phyloP scores from a whole-genome alignment of 2,888 invertebrate species.

The Labia minor region DNA sequence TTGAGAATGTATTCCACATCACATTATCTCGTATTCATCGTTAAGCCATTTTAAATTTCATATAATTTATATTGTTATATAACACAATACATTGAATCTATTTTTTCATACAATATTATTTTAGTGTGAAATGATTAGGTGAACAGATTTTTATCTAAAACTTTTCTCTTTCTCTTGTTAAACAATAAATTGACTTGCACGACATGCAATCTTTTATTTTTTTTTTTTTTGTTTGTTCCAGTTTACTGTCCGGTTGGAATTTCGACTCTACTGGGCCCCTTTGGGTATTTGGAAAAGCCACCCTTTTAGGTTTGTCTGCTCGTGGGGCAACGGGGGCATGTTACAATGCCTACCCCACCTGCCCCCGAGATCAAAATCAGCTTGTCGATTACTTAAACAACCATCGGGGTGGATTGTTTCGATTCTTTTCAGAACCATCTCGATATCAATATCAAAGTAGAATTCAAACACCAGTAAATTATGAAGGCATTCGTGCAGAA shows the following conservation, averaged over 20 bases:
- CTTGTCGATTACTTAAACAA: conserved; percentile 71
- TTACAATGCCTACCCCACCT: conserved; percentile 55
- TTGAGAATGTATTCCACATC: too few relatives aligned
- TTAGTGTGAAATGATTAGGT: too few relatives aligned
- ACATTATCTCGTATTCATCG: too few relatives aligned
- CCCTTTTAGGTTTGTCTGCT: conserved; percentile 60
- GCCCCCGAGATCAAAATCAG: conserved; percentile 60
- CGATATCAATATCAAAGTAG: conserved; percentile 29
- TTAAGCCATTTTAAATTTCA: too few relatives aligned
- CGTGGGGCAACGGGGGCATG: conserved; percentile 49
- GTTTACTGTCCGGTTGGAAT: conserved; percentile 48
- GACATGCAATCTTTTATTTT: conserved; percentile 21
- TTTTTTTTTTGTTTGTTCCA: conserved; percentile 31
- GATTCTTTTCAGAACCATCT: conserved; percentile 54
- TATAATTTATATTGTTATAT: too few relatives aligned
- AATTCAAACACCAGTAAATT: not conserved
- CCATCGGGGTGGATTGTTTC: conserved; percentile 75
- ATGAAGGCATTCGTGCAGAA: not conserved
- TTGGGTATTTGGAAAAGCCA: conserved; percentile 62
- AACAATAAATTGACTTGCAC: too few relatives aligned
- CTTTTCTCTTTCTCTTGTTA: too few relatives aligned
- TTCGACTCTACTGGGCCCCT: conserved; percentile 50
- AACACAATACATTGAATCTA: too few relatives aligned
- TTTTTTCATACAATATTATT: too few relatives aligned
- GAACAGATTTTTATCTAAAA: too few relatives aligned